Conservation (phyloP, 2,888 invertebrate genomes). For the Drymonia ruficornis region DNA sequence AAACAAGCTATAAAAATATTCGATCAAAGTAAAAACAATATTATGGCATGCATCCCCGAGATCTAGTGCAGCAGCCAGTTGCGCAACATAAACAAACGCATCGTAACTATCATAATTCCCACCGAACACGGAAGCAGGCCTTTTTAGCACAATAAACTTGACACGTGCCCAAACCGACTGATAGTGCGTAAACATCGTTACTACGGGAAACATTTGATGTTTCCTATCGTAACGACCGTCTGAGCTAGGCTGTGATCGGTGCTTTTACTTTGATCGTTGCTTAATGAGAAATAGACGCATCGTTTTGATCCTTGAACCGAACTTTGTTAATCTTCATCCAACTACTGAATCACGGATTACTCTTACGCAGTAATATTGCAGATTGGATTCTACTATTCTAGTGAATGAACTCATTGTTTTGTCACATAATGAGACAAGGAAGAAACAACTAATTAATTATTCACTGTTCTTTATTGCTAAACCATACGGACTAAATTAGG, state of each 20-base stretch:
- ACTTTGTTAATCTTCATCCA: not conserved
- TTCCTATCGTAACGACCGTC: not conserved
- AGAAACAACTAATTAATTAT: too few relatives aligned
- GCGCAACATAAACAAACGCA: conserved; percentile 3
- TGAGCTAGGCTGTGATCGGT: not conserved
- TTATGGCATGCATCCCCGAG: not conserved
- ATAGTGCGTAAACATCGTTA: conserved; percentile 5
- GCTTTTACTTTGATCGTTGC: not conserved
- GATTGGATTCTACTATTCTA: too few relatives aligned
- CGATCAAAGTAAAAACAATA: conserved; percentile 1
- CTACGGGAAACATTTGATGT: not conserved
- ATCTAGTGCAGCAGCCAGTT: conserved; percentile 1
- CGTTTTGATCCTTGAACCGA: not conserved
- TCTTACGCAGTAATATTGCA: not conserved
- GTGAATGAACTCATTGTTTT: too few relatives aligned
- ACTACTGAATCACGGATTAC: not conserved
- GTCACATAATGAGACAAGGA: too few relatives aligned
- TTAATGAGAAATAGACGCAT: not conserved
- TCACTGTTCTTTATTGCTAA: too few relatives aligned
- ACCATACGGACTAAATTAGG: not conserved
- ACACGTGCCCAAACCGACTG: conserved; percentile 3
- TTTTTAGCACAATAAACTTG: conserved; percentile 8
- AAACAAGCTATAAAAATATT: not conserved
- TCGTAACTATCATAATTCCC: conserved; percentile 8
- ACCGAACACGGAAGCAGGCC: conserved; percentile 1